Percentiles rank a stretch among this genome's conserved stretches.
Conservation (phyloP, 1,140 invertebrate species). For the Drosophila albomicans region DNA sequence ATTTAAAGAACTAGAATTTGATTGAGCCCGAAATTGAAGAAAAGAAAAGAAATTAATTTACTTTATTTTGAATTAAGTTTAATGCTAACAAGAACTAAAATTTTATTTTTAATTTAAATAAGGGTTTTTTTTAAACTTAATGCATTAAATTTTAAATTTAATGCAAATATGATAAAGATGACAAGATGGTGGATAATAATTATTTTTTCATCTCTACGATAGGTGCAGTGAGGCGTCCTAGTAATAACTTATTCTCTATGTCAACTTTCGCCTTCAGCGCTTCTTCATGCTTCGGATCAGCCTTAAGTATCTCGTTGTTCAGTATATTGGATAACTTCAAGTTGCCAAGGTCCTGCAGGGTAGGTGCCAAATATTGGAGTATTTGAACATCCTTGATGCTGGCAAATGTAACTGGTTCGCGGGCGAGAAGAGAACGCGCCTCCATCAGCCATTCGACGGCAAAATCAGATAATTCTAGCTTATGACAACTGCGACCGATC, state of each 20-base stretch:
- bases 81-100: no score
- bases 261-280: slow-evolving; percentile 38
- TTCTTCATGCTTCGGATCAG: slow-evolving; percentile 33
- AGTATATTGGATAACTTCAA: slow-evolving; percentile 60
- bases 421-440: slow-evolving; percentile 86
- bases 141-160: no score
- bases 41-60: no score
- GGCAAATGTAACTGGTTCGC: slow-evolving; percentile 5
- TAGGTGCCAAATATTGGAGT: slow-evolving; percentile 40
- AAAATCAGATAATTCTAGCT: slow-evolving; percentile 94
- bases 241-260: slow-evolving; percentile 38
- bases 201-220: not conserved
- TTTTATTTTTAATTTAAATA: no score
- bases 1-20: no score
- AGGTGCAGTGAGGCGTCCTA: slow-evolving; percentile 13
- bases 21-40: no score
- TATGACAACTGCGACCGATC: slow-evolving; percentile 95
- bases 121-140: no score
- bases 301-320: slow-evolving; percentile 54
- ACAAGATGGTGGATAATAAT: no score
- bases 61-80: no score
- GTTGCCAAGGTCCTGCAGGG: slow-evolving; percentile 45
- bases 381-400: slow-evolving; percentile 42
- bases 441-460: slow-evolving; percentile 97
- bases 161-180: no score